These are phyloP conservation scores for Papilio xuthus DNA, from an alignment of 1,140 invertebrate species.

Conservation along the genomic window DNA sequence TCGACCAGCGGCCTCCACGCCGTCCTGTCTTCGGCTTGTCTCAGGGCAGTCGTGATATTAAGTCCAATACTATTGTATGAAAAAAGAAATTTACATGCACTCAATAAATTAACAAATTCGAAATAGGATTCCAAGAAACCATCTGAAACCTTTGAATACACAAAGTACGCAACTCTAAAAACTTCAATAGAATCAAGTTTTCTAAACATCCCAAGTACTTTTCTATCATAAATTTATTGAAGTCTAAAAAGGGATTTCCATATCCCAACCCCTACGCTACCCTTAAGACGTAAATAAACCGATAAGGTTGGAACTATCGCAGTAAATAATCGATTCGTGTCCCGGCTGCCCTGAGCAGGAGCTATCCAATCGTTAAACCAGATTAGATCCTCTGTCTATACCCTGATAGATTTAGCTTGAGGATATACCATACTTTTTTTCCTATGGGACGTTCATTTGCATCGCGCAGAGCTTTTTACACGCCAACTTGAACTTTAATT, in stretches of 20 bases:
- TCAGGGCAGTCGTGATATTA: too few species aligned
- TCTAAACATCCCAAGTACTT: neutral
- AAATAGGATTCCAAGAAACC: too few species aligned
- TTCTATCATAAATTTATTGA: conserved; percentile 11
- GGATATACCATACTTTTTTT: conserved; percentile 46
- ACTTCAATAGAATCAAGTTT: neutral
- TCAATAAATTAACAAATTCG: too few species aligned
- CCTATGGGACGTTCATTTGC: conserved; percentile 61
- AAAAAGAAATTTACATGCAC: too few species aligned
- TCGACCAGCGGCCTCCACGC: too few species aligned
- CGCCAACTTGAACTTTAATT: conserved; percentile 75
- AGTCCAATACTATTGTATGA: too few species aligned
- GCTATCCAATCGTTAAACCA: conserved; percentile 48
- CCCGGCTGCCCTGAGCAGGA: conserved; percentile 37
- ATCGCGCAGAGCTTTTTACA: conserved; percentile 66
- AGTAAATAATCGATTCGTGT: conserved; percentile 36
- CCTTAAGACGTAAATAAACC: conserved; percentile 26
- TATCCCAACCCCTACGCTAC: conserved; percentile 11
- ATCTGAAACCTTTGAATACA: neutral
- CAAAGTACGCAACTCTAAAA: neutral
- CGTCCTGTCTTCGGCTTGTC: too few species aligned
- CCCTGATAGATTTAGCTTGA: conserved; percentile 44
- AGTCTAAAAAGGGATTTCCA: conserved; percentile 5
- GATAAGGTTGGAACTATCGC: conserved; percentile 16
- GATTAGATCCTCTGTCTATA: conserved; percentile 47